Base-by-base conservation (phyloP, 92 coral and sea anemone species). In the Umimayanthus kanabou region DNA sequence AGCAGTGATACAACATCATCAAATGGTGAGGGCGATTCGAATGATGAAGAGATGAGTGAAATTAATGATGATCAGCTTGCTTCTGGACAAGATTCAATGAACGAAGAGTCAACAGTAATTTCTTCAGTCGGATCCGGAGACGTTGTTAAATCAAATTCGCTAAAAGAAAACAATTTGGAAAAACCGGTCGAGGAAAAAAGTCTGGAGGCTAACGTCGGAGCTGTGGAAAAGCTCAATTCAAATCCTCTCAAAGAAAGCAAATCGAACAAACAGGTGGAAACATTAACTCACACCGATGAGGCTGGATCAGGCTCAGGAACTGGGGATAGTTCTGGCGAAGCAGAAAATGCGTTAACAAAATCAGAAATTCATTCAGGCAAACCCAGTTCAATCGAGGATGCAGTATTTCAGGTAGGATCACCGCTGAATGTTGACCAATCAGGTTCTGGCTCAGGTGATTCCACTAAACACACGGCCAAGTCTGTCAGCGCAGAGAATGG, bases 321-420 rank as follows among this genome's bases (percentile, higher is more conserved):
- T 4, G 79, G 23, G 0, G 79, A 85, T 9, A 70, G 50, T 49
- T 89, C 88, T 39, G 91, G 79, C 8, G 88, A 65, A 75, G 39
- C 77, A 61, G 89, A 77, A 39, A 50, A 72, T 61, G 50, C 79
- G 14, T 88, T 85, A 25, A 55, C 61, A 2, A 88, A 82, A 82
- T 71, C 79, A 15, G 86, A 90, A 50, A 71, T 72, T 5, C 58
- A 53, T 57, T 70, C 81, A 9, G 81, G 45, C 13, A 77, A 72
- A 29, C 40, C 73, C 49, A 69, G 50, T 77, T 86, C 90, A 71
- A 94, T 92, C 42, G 94, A 95, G 86, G 98, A 95, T 74, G 95
- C 96, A 66, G 89, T 94, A 45, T 92, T 88, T 73, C 93, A 94
- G 39, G 91, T 82, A 9, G 97, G 94, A 6, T 40, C 76, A 39